These are phyloP conservation scores for Aulostomus chinensis DNA, from an alignment of 2,797 vertebrate genomes.

Conservation along the genomic window DNA sequence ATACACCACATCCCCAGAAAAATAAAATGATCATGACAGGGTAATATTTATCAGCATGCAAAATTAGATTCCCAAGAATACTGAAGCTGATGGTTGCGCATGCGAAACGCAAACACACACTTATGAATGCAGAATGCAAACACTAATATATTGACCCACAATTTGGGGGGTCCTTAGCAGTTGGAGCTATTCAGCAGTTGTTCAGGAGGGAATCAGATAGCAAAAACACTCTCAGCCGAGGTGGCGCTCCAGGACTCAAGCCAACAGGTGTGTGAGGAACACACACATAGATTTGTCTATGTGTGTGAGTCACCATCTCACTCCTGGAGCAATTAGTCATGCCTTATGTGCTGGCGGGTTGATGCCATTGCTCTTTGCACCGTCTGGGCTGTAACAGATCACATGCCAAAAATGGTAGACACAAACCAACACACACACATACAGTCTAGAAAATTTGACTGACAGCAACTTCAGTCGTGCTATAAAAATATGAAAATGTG, in stretches of 20 bases:
- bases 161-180: slow-evolving; percentile 55
- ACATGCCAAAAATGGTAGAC: slow-evolving; percentile 44
- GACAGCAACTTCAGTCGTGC: slow-evolving; percentile 44
- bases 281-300: slow-evolving; percentile 46
- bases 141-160: slow-evolving; percentile 17
- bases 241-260: slow-evolving; percentile 50
- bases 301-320: slow-evolving; percentile 42
- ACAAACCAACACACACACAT: slow-evolving; percentile 8
- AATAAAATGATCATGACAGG: not conserved
- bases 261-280: slow-evolving; percentile 66
- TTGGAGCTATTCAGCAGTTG: slow-evolving; percentile 69
- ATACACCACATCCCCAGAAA: slow-evolving; percentile 5
- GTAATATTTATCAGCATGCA: slow-evolving; percentile 17
- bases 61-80: slow-evolving; percentile 20
- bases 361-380: slow-evolving; percentile 54
- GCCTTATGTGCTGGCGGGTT: slow-evolving; percentile 30
- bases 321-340: slow-evolving; percentile 42
- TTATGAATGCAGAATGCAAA: slow-evolving; percentile 2
- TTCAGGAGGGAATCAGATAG: slow-evolving; percentile 34
- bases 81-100: slow-evolving; percentile 4
- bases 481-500: slow-evolving; percentile 45
- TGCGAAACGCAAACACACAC: no score
- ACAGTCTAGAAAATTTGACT: slow-evolving; percentile 31
- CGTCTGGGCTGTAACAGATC: slow-evolving; percentile 52
- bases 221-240: slow-evolving; percentile 71